Percentiles rank a stretch among this genome's conserved stretches.
phyloP scores from a whole-genome alignment of 2,797 vertebrate genomes.

The Sebastes dallii region DNA sequence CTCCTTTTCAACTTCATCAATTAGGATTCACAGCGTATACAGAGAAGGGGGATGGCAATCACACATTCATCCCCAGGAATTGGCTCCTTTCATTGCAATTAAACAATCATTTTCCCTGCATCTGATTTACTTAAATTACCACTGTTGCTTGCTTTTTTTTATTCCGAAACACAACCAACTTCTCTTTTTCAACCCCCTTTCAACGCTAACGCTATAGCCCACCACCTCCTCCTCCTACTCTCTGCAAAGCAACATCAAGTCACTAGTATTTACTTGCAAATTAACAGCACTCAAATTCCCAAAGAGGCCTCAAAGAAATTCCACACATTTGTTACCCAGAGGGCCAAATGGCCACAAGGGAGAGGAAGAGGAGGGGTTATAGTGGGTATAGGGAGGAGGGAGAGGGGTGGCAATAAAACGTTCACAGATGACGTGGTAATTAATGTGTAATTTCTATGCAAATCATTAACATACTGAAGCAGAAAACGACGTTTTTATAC shows the following conservation, averaged over 20 bases:
- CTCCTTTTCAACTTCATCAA: not conserved
- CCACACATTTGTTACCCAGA: conserved; percentile 73
- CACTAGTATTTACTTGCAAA: conserved; percentile 79
- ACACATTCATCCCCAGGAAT: not conserved
- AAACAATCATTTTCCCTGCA: not conserved
- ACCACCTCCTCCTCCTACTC: not conserved
- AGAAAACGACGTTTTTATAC: conserved; percentile 29
- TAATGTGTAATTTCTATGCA: conserved; percentile 66
- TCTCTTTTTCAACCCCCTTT: not conserved
- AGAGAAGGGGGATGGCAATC: not conserved
- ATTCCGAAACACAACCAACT: not conserved
- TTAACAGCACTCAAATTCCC: conserved; percentile 71
- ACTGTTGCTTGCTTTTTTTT: not conserved
- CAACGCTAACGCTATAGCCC: conserved; percentile 8
- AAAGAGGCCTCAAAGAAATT: conserved; percentile 76
- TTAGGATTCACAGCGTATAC: not conserved
- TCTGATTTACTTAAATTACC: not conserved
- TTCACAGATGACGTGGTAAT: conserved; percentile 57
- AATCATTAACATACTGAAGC: conserved; percentile 50
- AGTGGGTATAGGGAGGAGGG: not conserved
- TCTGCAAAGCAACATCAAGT: conserved; percentile 41
- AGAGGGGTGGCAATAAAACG: conserved; percentile 46
- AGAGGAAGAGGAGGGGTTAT: not conserved
- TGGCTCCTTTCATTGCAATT: not conserved
- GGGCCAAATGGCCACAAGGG: conserved; percentile 67